phyloP scores from a whole-genome alignment of 2,797 vertebrate species.

The Hydrolagus colliei region DNA sequence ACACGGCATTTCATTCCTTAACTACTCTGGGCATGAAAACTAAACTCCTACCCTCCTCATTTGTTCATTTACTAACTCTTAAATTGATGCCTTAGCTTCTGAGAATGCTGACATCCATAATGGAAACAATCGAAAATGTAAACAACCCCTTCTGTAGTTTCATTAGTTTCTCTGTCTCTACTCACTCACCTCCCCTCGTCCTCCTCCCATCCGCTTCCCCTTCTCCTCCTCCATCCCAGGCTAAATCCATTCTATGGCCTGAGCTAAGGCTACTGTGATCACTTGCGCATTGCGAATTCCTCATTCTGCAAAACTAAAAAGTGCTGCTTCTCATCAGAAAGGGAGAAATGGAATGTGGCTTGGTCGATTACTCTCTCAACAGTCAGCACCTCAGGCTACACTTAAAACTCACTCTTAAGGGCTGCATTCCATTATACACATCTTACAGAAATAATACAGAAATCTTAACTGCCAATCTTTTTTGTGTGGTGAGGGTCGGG shows the following conservation, averaged over 20 bases:
- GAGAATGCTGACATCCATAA: no score
- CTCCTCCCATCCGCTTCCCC: neutral
- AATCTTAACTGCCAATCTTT: neutral
- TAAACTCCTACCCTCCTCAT: no score
- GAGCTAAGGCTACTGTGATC: neutral
- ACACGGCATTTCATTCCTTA: no score
- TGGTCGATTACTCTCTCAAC: neutral
- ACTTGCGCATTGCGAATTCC: conserved; percentile 3
- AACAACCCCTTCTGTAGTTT: no score
- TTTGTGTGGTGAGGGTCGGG: neutral
- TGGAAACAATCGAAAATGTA: no score
- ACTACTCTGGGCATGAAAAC: no score
- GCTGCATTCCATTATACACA: neutral
- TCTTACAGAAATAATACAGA: neutral
- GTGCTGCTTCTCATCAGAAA: neutral
- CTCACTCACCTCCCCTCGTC: no score
- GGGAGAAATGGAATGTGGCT: neutral
- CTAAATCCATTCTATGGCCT: conserved; percentile 4
- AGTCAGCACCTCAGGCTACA: neutral
- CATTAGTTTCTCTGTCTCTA: no score
- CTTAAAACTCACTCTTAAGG: neutral
- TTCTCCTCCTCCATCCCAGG: no score
- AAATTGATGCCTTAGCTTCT: no score
- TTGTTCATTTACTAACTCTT: no score
- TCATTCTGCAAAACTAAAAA: conserved; percentile 4